Evolutionary conservation across 2,113 vertebrate species (phyloP), one percentile per base, ranked within the genome.

Genomic region (Nanorana parkeri): DNA sequence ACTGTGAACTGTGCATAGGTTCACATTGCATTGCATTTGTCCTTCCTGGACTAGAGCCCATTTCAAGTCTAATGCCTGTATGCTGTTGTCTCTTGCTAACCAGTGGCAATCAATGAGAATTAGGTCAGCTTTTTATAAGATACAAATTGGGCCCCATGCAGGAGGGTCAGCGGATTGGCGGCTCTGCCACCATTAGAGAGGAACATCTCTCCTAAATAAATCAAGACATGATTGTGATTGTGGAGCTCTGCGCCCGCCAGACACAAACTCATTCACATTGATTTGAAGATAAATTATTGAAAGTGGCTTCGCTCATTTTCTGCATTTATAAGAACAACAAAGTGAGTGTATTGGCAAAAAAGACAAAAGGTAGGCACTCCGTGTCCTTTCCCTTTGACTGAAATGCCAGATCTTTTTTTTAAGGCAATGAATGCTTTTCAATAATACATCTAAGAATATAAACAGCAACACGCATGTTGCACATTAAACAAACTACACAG

Each of bases 241-340:
- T 90, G 88, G 88, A 91, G 85, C 89, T 88, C 56, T 80, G 90
- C 87, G 86, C 68, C 89, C 84, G 92, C 85, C 87, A 92, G 91
- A 86, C 88, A 78, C 86, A 91, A 94, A 85, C 88, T 90, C 89
- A 87, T 94, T 94, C 93, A 86, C 91, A 95, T 94, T 90, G 94
- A 94, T 94, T 94, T 89, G 87, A 85, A 91, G 91, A 92, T 92
- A 91, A 92, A 94, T 94, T 93, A 93, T 93, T 90, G 91, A 90
- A 91, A 92, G 90, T 88, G 92, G 87, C 88, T 89, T 86, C 85
- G 88, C 86, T 87, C 89, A 90, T 90, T 92, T 89, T 90, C 90
- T 92, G 90, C 90, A 92, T 92, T 90, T 90, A 89, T 88, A 88
- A 88, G 88, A 32, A 88, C 82, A 84, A 77, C 89, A 88, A 90